Base-by-base conservation (phyloP, 2,888 invertebrate species). In the Tenthredo mesomela region DNA sequence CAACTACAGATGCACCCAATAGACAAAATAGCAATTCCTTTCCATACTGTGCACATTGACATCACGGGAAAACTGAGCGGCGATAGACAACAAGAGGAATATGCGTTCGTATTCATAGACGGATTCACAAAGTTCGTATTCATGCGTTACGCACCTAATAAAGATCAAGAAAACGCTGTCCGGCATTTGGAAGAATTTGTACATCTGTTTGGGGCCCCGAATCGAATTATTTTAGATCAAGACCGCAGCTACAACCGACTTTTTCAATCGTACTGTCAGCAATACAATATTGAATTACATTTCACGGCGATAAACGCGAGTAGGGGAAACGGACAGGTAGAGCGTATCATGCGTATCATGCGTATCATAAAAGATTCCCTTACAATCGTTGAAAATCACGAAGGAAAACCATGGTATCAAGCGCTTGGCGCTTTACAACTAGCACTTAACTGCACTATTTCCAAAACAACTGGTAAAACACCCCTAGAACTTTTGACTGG, bases 11-110 rank as follows among this genome's bases (percentile, higher is more conserved):
- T 92, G 0, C 91, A 92, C 75, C 89, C 91, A 0, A 91, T 91
- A 18, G 90, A 90, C 0, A 93, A 91, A 85, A 50, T 86, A 0
- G 71, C 75, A 4, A 86, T 86, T 15, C 88, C 88, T 6, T 91
- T 89, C 89, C 90, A 91, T 77, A 91, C 90, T 0, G 33, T 91
- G 10, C 90, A 91, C 77, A 88, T 90, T 0, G 91, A 91, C 83
- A 85, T 87, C 2, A 84, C 86, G 12, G 85, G 86, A 33, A 85
- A 33, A 85, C 85, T 91, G 1, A 88, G 87, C 54, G 89, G 90
- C 15, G 90, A 89, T 70, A 89, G 73, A 25, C 85, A 88, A 65
- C 25, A 18, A 3, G 89, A 90, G 61, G 90, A 90, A 85, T 90
- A 90, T 70, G 85, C 89, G 5, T 84, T 88, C 40, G 90, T 90